Evolutionary conservation across 2,113 vertebrate genomes (phyloP).

Genomic region (Gallinago jamesoni): DNA sequence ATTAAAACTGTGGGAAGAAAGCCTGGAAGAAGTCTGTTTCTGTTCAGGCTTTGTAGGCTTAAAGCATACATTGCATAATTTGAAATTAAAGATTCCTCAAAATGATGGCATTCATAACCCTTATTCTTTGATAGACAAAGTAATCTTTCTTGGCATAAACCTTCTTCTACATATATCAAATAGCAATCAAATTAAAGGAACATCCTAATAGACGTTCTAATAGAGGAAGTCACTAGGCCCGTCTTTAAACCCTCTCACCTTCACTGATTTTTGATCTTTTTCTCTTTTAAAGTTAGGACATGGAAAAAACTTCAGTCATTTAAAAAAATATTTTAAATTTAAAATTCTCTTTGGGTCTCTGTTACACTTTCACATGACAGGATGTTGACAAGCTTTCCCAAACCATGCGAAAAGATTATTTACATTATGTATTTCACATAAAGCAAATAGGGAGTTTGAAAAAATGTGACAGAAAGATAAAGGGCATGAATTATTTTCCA

Average conservation of each 20-base stretch:
- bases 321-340: background rate
- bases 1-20: background rate
- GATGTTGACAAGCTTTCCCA: background rate
- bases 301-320: background rate
- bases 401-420: background rate
- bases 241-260: background rate
- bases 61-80: background rate
- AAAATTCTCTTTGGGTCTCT: background rate
- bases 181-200: background rate
- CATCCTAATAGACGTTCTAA: background rate
- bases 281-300: background rate
- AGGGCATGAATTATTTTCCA: fast-evolving
- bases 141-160: background rate
- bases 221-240: background rate
- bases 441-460: background rate
- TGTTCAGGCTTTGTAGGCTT: background rate
- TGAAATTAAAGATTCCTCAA: background rate
- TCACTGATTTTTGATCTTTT: background rate
- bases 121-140: background rate
- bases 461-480: background rate
- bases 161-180: background rate
- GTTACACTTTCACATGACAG: background rate
- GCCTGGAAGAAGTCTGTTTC: background rate
- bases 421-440: background rate
- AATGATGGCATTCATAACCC: background rate